phyloP scores from a whole-genome alignment of 2,113 vertebrate genomes.

The Rhinogobius similis region DNA sequence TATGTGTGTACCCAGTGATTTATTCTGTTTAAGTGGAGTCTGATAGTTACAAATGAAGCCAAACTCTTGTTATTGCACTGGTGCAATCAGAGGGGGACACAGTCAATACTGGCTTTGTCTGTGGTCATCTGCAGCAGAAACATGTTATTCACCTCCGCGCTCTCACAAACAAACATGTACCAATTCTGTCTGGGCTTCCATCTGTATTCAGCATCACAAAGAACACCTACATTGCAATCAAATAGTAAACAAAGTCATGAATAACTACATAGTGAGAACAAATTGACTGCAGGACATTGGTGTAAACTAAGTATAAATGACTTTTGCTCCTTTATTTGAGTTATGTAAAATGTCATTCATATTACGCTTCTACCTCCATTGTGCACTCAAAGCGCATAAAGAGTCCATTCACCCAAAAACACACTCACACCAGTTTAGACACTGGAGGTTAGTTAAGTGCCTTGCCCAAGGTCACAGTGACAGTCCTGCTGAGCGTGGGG shows the following conservation, averaged over 20 bases:
- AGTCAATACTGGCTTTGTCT: slow-evolving; percentile 26
- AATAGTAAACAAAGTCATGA: neutral
- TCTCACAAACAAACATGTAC: slow-evolving; percentile 48
- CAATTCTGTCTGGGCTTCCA: slow-evolving; percentile 27
- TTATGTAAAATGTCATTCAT: no score
- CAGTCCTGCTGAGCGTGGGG: no score
- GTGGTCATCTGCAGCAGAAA: slow-evolving; percentile 23
- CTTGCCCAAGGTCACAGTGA: no score
- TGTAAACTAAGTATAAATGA: no score
- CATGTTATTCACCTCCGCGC: slow-evolving; percentile 31
- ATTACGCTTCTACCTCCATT: no score
- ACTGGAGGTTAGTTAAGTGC: no score
- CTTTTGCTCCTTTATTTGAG: neutral
- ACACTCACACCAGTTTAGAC: no score
- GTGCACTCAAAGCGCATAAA: no score
- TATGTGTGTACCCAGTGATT: slow-evolving; percentile 56
- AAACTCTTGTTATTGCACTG: slow-evolving; percentile 56
- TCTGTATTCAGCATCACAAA: slow-evolving; percentile 31
- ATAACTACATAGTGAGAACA: no score
- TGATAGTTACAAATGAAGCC: slow-evolving; percentile 78
- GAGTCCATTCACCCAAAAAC: no score
- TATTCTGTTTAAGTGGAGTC: slow-evolving; percentile 73
- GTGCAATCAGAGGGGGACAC: slow-evolving; percentile 38
- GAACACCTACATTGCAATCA: neutral
- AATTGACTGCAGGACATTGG: neutral